phyloP scores from a whole-genome alignment of 2,888 invertebrate species.

The Piscicola geometra region DNA sequence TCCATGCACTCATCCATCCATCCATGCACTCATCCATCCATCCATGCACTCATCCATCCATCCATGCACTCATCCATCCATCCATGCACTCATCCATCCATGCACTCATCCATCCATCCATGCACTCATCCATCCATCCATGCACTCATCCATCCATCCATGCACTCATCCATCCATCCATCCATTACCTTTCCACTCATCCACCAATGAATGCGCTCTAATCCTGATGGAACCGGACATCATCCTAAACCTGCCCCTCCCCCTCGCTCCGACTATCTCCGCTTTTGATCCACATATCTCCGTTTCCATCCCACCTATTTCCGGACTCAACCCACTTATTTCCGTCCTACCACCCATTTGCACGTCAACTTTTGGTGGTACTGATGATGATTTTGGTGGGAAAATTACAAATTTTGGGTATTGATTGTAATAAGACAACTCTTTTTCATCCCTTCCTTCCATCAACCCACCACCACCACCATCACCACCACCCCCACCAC shows the following conservation, averaged over 20 bases:
- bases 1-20: too few relatives aligned
- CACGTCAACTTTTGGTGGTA: neutral
- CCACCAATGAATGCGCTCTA: conserved; percentile 1
- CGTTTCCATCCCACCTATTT: too few relatives aligned
- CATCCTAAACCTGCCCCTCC: neutral
- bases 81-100: neutral
- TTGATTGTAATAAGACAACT: neutral
- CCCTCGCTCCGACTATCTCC: neutral
- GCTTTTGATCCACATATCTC: too few relatives aligned
- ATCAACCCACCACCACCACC: neutral
- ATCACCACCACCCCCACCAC: neutral
- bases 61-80: neutral
- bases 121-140: neutral
- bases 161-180: neutral
- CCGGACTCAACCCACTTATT: too few relatives aligned
- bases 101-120: neutral
- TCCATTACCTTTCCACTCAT: conserved; percentile 4
- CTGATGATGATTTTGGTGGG: neutral
- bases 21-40: too few relatives aligned
- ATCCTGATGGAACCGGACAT: neutral
- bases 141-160: neutral
- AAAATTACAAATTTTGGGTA: neutral
- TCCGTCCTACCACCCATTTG: neutral
- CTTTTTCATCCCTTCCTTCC: neutral
- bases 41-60: too few relatives aligned